Percentiles rank a stretch among this genome's conserved stretches.
Evolutionary conservation across 2,797 vertebrate genomes (phyloP).

Genomic region (Sebastes wilsoni): DNA sequence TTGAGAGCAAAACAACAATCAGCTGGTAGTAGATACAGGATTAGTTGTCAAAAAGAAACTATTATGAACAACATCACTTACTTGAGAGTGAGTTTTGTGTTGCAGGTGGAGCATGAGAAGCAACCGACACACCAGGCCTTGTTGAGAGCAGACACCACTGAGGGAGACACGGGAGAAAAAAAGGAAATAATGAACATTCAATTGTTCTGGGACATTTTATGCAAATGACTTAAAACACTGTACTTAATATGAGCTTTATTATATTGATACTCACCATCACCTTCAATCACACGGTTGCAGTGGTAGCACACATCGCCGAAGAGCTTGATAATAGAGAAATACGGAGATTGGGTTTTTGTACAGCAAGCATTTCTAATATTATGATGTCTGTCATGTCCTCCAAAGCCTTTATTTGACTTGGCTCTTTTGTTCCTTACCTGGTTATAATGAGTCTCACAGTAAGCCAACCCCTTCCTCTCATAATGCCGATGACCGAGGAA

Average conservation of each 20-base stretch:
- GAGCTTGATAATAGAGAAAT: slow-evolving; percentile 80
- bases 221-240: background rate
- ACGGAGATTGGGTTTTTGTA: slow-evolving; percentile 10
- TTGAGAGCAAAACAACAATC: background rate
- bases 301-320: slow-evolving; percentile 99
- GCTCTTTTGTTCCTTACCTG: slow-evolving; percentile 84
- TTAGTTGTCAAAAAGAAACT: background rate
- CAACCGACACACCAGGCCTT: slow-evolving; percentile 99
- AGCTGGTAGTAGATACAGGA: background rate
- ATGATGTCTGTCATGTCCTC: background rate
- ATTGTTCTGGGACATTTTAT: background rate
- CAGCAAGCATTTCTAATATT: background rate
- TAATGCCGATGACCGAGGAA: slow-evolving; percentile 99
- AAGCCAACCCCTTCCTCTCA: slow-evolving; percentile 96
- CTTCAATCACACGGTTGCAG: slow-evolving; percentile 99
- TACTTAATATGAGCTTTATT: slow-evolving; percentile 18
- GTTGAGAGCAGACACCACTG: slow-evolving; percentile 98
- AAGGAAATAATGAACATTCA: background rate
- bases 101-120: slow-evolving; percentile 98
- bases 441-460: slow-evolving; percentile 99
- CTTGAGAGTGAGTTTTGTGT: slow-evolving; percentile 98
- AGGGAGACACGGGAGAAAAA: background rate
- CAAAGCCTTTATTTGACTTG: background rate
- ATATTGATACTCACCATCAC: slow-evolving; percentile 88
- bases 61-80: slow-evolving; percentile 83